Percentiles rank a stretch among this genome's conserved stretches.
phyloP scores from a whole-genome alignment of 2,888 invertebrate species.

The Thyatira batis region DNA sequence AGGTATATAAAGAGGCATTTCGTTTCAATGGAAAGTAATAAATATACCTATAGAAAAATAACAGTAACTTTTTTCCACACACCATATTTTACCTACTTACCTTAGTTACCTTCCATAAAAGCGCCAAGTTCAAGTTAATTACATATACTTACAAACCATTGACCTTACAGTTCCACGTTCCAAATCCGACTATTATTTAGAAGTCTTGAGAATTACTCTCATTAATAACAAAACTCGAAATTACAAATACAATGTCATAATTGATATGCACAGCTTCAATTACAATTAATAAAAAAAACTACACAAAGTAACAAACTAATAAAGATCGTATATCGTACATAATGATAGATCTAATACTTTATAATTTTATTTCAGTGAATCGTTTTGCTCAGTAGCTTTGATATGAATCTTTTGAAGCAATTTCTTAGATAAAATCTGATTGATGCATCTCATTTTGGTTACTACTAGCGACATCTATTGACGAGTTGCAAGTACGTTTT shows the following conservation, averaged over 20 bases:
- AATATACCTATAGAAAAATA: no score
- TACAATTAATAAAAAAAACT: slow-evolving; percentile 13
- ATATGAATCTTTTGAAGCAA: slow-evolving; percentile 39
- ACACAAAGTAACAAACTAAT: slow-evolving; percentile 38
- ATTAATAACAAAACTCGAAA: not conserved
- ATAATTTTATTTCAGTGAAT: slow-evolving; percentile 34
- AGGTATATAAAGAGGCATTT: no score
- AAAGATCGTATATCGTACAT: slow-evolving; percentile 54
- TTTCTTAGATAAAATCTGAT: slow-evolving; percentile 40
- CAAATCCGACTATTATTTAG: slow-evolving; percentile 2
- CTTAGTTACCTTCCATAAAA: not conserved
- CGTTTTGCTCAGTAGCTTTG: slow-evolving; percentile 38
- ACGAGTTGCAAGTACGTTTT: slow-evolving; percentile 11
- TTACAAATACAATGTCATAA: not conserved
- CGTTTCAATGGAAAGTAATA: no score
- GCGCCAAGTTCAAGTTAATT: not conserved
- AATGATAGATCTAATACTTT: slow-evolving; percentile 47
- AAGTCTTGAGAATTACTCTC: not conserved
- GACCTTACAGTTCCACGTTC: slow-evolving; percentile 7
- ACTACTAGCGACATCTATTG: slow-evolving; percentile 24
- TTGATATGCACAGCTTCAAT: not conserved
- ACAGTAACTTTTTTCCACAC: not conserved
- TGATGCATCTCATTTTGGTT: slow-evolving; percentile 8
- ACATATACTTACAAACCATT: not conserved
- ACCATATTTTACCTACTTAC: not conserved